Conservation (phyloP, 2,797 vertebrate genomes). For the Cryptoprocta ferox region DNA sequence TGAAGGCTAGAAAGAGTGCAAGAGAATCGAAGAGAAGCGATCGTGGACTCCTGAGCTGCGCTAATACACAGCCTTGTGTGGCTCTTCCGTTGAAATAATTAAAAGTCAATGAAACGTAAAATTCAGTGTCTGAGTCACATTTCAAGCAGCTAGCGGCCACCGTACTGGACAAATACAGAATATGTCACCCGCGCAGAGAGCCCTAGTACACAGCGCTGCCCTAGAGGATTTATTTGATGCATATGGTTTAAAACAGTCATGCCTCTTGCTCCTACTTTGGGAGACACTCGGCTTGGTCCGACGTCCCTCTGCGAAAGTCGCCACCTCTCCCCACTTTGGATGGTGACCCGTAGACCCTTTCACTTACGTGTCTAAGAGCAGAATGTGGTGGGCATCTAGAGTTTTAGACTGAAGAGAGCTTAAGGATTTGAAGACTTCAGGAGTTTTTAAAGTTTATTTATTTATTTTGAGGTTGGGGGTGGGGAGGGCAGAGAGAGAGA, state of each 20-base stretch:
- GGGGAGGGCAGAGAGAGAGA: too few species aligned
- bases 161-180: neutral
- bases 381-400: too few species aligned
- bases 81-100: neutral
- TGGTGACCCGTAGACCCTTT: neutral
- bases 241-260: neutral
- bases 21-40: neutral
- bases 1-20: fast-evolving
- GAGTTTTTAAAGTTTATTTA: too few species aligned
- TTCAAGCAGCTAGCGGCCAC: neutral
- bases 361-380: neutral
- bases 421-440: neutral
- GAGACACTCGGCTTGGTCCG: neutral
- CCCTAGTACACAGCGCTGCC: neutral
- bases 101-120: neutral
- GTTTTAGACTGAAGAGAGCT: neutral
- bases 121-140: neutral
- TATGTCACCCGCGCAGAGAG: neutral
- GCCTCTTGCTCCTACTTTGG: neutral
- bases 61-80: neutral
- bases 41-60: neutral
- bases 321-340: neutral
- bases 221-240: neutral
- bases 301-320: too few species aligned
- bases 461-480: too few species aligned